Base-by-base conservation (phyloP, 2,888 invertebrate genomes). In the Nectonema munidae region DNA sequence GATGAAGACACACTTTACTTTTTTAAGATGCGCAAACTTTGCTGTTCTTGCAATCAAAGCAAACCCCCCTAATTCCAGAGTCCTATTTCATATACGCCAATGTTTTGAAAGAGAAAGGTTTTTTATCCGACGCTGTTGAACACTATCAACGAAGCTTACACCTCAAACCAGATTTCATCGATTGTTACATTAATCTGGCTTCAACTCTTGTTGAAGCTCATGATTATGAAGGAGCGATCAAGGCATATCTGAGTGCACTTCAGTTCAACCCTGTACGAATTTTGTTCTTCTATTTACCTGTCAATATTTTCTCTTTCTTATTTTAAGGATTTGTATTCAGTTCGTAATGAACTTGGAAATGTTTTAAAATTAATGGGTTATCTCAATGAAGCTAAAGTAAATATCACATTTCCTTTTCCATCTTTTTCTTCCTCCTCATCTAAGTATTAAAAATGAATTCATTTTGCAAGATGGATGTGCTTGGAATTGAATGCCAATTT, bases 21-120 rank as follows among this genome's bases (percentile, higher is more conserved):
- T 34, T 46, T 49, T 30, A 49, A 69, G 68, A 52, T 95, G 89
- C 2, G 83, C 86, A 21, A 79, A 86, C 51, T 95, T 81, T 57
- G 81, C 81, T 42, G 71, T 72, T 21, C 58, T 89, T 54, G 95
- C 95, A 11, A 95, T 95, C 47, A 86, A 89, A 57, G 81, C 86
- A 55, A 95, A 95, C 59, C 34, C 86, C 89, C 1, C 58, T 79
- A 45, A 61, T 95, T 47, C 89, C 95, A 5, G 95, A 95, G 59
- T 95, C 95, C 21, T 95, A 95, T 59, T 86, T 83, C 52, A 99
- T 95, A 56, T 63, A 95, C 42, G 95, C 89, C 28, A 95, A 95
- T 63, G 89, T 95, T 3, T 89, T 69, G 59, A 99, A 95, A 58
- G 89, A 95, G 57, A 65, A 79, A 39, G 81, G 81, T 9, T 81